Conservation (phyloP, 2,797 vertebrate species). For the Anguilla pacifica region DNA sequence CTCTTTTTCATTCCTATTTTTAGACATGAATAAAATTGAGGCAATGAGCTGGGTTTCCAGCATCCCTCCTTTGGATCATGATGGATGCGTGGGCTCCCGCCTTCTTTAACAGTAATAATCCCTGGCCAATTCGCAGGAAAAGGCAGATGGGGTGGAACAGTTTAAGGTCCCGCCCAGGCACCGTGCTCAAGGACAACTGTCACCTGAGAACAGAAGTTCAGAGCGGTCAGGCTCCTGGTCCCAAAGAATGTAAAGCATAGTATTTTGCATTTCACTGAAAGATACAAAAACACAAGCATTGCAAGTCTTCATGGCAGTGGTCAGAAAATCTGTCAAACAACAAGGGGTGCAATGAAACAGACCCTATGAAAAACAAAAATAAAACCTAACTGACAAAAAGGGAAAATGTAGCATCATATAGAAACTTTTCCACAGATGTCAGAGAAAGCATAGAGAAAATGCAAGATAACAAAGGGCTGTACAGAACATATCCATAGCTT, state of each 20-base stretch:
- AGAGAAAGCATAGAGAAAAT: neutral
- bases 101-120: neutral
- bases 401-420: neutral
- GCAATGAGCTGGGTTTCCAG: neutral
- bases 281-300: neutral
- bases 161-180: neutral
- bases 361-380: neutral
- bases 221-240: neutral
- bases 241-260: neutral
- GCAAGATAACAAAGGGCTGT: neutral
- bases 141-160: neutral
- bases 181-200: neutral
- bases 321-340: neutral
- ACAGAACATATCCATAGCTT: neutral
- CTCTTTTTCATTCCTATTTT: neutral
- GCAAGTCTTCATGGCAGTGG: neutral
- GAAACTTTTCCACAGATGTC: neutral
- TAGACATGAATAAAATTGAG: slow-evolving; percentile 2
- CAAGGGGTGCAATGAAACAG: neutral
- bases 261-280: neutral
- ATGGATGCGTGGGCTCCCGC: neutral
- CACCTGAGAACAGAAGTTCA: neutral
- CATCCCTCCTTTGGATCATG: neutral
- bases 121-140: neutral
- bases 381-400: neutral